These are phyloP conservation scores for Tryphoninae sp. DNA, from an alignment of 2,888 invertebrate species.

Conservation along the genomic window DNA sequence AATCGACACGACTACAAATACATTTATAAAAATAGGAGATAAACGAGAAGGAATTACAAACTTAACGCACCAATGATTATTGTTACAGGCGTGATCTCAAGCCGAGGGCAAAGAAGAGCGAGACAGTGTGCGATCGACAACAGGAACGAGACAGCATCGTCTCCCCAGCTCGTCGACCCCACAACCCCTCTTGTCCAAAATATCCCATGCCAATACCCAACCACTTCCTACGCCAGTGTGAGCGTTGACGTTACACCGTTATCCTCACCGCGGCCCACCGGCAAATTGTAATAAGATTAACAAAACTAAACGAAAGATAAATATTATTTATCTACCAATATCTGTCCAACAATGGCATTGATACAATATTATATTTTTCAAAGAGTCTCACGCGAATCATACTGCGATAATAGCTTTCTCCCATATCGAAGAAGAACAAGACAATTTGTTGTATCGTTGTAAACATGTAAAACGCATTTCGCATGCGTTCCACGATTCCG, in stretches of 20 bases:
- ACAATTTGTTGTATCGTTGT: neutral
- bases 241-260: constrained; percentile 71
- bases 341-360: constrained; percentile 23
- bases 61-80: constrained; percentile 30
- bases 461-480: neutral
- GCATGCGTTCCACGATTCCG: neutral
- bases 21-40: neutral
- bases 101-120: constrained; percentile 80
- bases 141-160: constrained; percentile 74
- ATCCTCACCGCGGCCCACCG: constrained; percentile 29
- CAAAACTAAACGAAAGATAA: neutral
- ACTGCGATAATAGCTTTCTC: constrained; percentile 4
- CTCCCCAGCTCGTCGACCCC: constrained; percentile 70
- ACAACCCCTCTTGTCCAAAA: constrained; percentile 79
- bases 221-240: constrained; percentile 86
- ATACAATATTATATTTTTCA: constrained; percentile 38
- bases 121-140: constrained; percentile 78
- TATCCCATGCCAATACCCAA: constrained; percentile 79
- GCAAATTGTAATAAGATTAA: constrained; percentile 51
- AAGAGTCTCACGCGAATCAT: constrained; percentile 39
- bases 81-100: constrained; percentile 84
- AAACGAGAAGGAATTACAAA: neutral
- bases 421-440: neutral
- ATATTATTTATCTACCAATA: constrained; percentile 8
- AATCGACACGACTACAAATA: constrained; percentile 50